Base-by-base conservation (phyloP, 2,113 vertebrate genomes). In the Epinephelus cyanopodus region DNA sequence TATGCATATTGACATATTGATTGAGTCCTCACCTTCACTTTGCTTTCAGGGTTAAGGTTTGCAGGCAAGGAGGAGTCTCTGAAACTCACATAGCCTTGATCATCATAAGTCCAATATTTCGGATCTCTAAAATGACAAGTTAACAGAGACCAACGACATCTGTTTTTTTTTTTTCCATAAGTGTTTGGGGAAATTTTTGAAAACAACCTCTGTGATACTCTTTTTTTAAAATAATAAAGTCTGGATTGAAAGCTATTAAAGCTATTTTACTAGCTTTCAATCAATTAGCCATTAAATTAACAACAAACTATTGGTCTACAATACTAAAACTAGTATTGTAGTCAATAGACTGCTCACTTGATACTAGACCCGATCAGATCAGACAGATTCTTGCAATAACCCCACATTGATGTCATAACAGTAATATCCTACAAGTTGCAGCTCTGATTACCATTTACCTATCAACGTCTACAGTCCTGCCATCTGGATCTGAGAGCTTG, bases 21-120 rank as follows among this genome's bases (percentile, higher is more conserved):
- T 57, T 39, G 21, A 56, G 19, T 29, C 23, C 15, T 82, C 73
- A 95, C 95, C 92, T 94, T 85, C 15, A 85, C 75, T 82, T 54
- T 81, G 21, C 10, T 82, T 11, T 84, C 84, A 66, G 88, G 80
- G 23, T 5, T 0, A 56, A 92, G 10, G 52, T 93, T 92, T 27
- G 12, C 50, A 2, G 88, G 92, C 21, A 61, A 53, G 11, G 72
- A 88, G 5, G 79, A 0, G 0, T 71, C 56, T 82, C 6, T 87
- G 27, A 95, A 93, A 72, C 13, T 81, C 15, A 90, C 75, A 12
- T 63, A 0, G 13, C 92, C 92, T 68, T 72, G 27, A 12, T 85
- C 81, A 74, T 92, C 65, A 56, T 23, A 76, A 0, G 0, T 39
- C 92, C 86, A 94, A 33, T 76, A 39, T 56, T 54, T 85, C 19